A percentile compares a stretch with the other conserved stretches of the same genome.
These are phyloP conservation scores for Steinernema khuongi DNA, from an alignment of 1,140 invertebrate species.

Conservation along the genomic window DNA sequence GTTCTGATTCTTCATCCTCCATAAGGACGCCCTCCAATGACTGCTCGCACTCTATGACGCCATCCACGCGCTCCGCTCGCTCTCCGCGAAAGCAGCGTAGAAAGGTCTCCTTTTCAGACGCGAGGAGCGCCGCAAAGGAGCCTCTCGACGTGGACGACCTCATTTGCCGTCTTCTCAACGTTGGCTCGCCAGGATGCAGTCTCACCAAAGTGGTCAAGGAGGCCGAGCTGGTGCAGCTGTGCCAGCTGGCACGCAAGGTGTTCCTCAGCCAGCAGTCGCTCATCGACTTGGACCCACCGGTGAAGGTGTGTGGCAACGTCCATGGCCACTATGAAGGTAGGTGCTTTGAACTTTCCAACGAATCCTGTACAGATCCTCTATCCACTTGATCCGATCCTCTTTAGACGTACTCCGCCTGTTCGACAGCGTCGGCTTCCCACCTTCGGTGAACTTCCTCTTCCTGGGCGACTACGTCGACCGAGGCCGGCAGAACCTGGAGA, in stretches of 20 bases:
- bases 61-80: too few relatives aligned
- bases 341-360: too few relatives aligned
- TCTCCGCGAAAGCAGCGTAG: too few relatives aligned
- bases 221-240: constrained; percentile 55
- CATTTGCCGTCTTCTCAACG: constrained; percentile 37
- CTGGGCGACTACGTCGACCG: constrained; percentile 47
- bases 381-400: too few relatives aligned
- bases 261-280: constrained; percentile 36
- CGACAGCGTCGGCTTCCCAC: constrained; percentile 58
- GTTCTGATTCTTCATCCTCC: too few relatives aligned
- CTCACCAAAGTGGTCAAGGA: constrained; percentile 30
- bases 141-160: constrained; percentile 39
- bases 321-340: too few relatives aligned
- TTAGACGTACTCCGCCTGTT: constrained; percentile 60
- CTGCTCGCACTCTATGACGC: too few relatives aligned
- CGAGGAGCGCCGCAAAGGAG: too few relatives aligned
- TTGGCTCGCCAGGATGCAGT: constrained; percentile 38
- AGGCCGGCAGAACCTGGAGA: too few relatives aligned
- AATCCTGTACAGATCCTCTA: too few relatives aligned
- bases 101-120: too few relatives aligned
- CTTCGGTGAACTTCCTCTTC: constrained; percentile 42
- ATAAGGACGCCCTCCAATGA: too few relatives aligned
- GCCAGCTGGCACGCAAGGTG: constrained; percentile 60
- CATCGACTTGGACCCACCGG: constrained; percentile 44
- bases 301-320: constrained; percentile 63